Percentiles rank a stretch among this genome's conserved stretches.
Evolutionary conservation across 2,113 vertebrate genomes (phyloP).

Genomic region (Rhodinocichla rosea): DNA sequence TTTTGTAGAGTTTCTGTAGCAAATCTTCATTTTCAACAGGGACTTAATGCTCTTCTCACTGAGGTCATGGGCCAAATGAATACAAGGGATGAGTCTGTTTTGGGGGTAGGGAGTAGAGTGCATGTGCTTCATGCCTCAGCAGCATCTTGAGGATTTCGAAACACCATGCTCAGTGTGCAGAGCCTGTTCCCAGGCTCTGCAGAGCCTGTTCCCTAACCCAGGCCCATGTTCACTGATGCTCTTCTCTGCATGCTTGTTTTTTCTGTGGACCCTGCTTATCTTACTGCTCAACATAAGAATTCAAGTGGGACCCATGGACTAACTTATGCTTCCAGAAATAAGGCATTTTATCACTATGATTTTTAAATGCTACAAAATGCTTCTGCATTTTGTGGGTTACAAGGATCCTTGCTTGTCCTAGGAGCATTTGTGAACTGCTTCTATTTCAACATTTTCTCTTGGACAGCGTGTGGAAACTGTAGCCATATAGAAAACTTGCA

Average conservation of each 20-base stretch:
- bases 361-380: background rate
- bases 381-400: background rate
- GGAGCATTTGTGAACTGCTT: background rate
- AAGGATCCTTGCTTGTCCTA: background rate
- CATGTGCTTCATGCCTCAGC: background rate
- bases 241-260: background rate
- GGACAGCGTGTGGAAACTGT: background rate
- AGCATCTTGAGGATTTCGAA: background rate
- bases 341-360: background rate
- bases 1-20: conserved; percentile 32
- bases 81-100: background rate
- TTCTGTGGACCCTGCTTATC: background rate
- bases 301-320: background rate
- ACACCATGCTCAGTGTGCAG: background rate
- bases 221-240: background rate
- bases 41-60: background rate
- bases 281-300: background rate
- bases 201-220: background rate
- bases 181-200: background rate
- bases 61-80: background rate
- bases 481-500: background rate
- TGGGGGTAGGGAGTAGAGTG: background rate
- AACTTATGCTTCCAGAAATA: background rate
- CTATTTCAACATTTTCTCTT: background rate
- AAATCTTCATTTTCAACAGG: conserved; percentile 11